Evolutionary conservation across 2,888 invertebrate species (phyloP), one percentile per base, ranked within the genome.

Genomic region (Agonopterix heracliana): DNA sequence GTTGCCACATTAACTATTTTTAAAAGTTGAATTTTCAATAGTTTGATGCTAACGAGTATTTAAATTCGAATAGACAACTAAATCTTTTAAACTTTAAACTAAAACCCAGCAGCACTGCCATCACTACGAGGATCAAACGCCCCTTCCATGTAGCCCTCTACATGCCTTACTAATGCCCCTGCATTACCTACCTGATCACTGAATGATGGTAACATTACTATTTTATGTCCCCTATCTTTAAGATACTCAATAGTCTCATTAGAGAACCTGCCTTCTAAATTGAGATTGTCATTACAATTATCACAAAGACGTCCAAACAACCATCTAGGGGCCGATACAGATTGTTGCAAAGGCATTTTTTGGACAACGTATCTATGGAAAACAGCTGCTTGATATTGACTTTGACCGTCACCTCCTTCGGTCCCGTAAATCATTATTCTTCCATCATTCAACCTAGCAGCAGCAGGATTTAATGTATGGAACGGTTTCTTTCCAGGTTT

Each of bases 281-380:
- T 73, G 40, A 87, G 53, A 35, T 49, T 55, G 53, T 68, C 59
- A 9, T 66, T 57, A 9, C 53, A 12, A 42, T 71, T 68, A 5
- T 70, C 71, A 49, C 54, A 13, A 14, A 61, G 56, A 2, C 71
- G 59, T 2, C 85, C 87, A 51, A 73, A 85, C 8, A 83, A 34
- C 87, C 86, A 87, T 49, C 87, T 74, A 1, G 87, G 83, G 13
- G 67, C 61, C 3, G 75, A 73, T 4, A 87, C 53, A 34, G 81
- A 60, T 17, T 59, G 54, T 55, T 86, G 85, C 44, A 87, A 68
- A 9, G 66, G 68, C 11, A 65, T 47, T 5, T 71, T 71, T 60
- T 87, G 85, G 9, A 86, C 66, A 1, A 72, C 82, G 46, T 87
- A 85, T 63, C 84, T 71, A 47, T 87, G 84, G 49, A 87, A 87